Percentiles rank a stretch among this genome's conserved stretches.
Conservation (phyloP, 2,113 vertebrate genomes). For the Stigmatopora argus region DNA sequence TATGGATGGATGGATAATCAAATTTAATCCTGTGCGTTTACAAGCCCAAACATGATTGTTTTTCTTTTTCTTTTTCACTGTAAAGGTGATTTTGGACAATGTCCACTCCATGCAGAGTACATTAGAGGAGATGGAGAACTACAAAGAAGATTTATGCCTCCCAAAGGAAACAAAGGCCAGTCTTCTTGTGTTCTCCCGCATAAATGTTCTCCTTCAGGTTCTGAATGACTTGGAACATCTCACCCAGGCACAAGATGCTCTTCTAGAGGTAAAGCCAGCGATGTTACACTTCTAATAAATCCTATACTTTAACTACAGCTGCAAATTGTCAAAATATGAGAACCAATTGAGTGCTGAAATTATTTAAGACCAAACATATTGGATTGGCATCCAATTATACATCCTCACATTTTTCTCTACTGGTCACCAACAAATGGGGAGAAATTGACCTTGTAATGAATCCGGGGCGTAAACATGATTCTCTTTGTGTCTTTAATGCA, state of each 20-base stretch:
- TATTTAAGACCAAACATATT: not conserved
- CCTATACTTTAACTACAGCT: not conserved
- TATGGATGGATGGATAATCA: not conserved
- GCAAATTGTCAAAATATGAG: not conserved
- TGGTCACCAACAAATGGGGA: not conserved
- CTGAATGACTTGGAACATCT: conserved; percentile 76
- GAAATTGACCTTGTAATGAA: not conserved
- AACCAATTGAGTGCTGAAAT: not conserved
- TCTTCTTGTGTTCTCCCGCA: conserved; percentile 76
- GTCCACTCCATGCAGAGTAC: conserved; percentile 78
- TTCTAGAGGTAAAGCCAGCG: conserved; percentile 72
- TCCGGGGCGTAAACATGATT: not conserved
- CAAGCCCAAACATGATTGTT: not conserved
- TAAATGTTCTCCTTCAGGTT: conserved; percentile 68
- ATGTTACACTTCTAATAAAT: not conserved
- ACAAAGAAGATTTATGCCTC: conserved; percentile 66
- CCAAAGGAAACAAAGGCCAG: conserved; percentile 62
- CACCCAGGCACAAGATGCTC: conserved; percentile 70
- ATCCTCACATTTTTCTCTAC: not conserved
- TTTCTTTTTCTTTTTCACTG: too few species aligned
- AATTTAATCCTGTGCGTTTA: not conserved
- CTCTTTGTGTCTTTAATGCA: not conserved
- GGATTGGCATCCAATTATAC: not conserved
- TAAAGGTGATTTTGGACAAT: conserved; percentile 83
- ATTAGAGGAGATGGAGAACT: conserved; percentile 75